Conservation (phyloP, 2,888 invertebrate species). For the Hanleya hanleyi region DNA sequence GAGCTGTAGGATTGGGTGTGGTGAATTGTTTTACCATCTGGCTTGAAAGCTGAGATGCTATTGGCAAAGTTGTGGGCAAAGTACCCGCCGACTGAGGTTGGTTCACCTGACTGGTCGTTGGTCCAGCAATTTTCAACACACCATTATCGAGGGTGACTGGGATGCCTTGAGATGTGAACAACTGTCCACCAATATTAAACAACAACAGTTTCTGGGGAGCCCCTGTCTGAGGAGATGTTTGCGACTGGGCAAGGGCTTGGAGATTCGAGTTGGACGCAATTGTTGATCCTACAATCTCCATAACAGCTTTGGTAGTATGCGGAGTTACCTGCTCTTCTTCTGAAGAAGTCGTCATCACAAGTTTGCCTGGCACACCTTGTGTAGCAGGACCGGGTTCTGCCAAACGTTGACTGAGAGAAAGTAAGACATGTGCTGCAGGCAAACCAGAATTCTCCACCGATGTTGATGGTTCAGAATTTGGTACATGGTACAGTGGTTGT, state of each 20-base stretch:
- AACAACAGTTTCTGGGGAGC: constrained; percentile 45
- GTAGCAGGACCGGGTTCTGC: background rate
- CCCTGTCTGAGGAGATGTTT: background rate
- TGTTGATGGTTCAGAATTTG: background rate
- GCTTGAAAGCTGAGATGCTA: too few species aligned
- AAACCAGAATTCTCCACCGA: background rate
- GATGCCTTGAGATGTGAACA: constrained; percentile 62
- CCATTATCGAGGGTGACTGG: constrained; percentile 60
- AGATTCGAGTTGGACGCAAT: background rate
- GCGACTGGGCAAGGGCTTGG: background rate
- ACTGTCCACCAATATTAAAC: constrained; percentile 61
- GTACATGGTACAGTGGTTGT: background rate
- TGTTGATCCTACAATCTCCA: too few species aligned
- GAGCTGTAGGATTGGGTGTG: too few species aligned
- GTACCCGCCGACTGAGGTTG: background rate
- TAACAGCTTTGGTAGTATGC: too few species aligned
- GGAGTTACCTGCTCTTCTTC: background rate
- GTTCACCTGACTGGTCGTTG: constrained; percentile 25
- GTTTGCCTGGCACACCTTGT: background rate
- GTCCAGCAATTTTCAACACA: constrained; percentile 49
- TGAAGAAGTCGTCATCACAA: background rate
- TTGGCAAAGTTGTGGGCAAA: background rate
- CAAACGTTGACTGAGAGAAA: background rate
- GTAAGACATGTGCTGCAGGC: constrained; percentile 5
- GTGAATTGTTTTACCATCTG: too few species aligned